Base-by-base conservation (phyloP, 2,888 invertebrate genomes). In the Drosophila prolongata region DNA sequence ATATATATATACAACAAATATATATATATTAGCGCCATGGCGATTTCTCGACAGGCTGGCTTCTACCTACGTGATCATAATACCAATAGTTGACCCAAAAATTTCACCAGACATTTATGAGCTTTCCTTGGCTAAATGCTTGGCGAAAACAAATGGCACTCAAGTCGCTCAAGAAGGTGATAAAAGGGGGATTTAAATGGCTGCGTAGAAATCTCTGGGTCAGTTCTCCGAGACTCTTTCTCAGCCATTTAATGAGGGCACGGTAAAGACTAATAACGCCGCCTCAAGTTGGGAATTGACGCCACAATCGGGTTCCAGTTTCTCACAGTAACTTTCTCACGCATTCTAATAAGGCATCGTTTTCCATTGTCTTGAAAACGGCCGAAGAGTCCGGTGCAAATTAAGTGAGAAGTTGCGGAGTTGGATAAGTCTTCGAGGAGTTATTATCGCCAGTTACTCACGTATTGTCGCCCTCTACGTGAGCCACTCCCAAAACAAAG, bases 71-170 rank as follows among this genome's bases (percentile, higher is more conserved):
- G 89, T 85, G 86, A 79, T 82, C 88, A 89, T 89, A 89, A 81
- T 89, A 89, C 72, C 76, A 89, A 88, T 85, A 78, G 88, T 74
- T 85, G 88, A 89, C 89, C 86, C 82, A 85, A 65, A 78, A 80
- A 88, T 72, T 76, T 76, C 47, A 62, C 61, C 49, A 47, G 58
- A 30, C 46, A 56, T 56, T 56, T 56, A 47, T 47, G 46, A 40
- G 37, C 37, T 37, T 46, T 34, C 16, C 46, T 55, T 40, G 30
- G 43, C 43, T 27, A 55, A 55, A 44, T 35, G 55, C 19, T 30
- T 54, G 54, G 43, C 60, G 24, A 27, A 35, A 55, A 55, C 56
- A 60, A 58, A 49, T 49, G 49, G 49, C 49, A 35, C 49, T 49
- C 49, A 13, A 46, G 35, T 16, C 8, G 30, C 14, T 16, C 10